Evolutionary conservation across 1,140 invertebrate genomes (phyloP).

Genomic region (Onthophagus taurus): DNA sequence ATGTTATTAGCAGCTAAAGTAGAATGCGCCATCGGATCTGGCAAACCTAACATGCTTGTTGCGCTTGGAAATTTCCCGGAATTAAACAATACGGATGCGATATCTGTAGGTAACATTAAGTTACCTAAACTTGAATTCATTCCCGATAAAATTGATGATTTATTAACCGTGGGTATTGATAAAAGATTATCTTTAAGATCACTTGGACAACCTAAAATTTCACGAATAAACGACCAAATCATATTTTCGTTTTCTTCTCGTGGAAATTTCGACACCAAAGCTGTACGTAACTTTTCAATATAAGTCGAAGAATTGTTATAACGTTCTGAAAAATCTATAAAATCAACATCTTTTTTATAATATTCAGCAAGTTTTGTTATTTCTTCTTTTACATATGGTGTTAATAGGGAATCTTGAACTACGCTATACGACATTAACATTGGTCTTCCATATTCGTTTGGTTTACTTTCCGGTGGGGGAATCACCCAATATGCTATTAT

Average conservation of each 20-base stretch:
- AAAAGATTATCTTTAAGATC: constrained; percentile 46
- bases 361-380: constrained; percentile 80
- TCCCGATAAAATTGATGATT: constrained; percentile 36
- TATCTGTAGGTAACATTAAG: constrained; percentile 50
- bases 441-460: constrained; percentile 82
- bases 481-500: constrained; percentile 89
- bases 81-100: constrained; percentile 50
- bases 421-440: constrained; percentile 81
- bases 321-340: constrained; percentile 66
- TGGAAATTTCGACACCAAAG: constrained; percentile 55
- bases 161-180: constrained; percentile 44
- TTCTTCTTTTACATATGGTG: constrained; percentile 74
- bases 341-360: constrained; percentile 68
- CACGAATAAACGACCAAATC: constrained; percentile 52
- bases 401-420: constrained; percentile 70
- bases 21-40: constrained; percentile 57
- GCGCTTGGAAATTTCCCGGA: constrained; percentile 49
- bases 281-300: constrained; percentile 68
- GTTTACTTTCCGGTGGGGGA: constrained; percentile 83
- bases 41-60: constrained; percentile 46
- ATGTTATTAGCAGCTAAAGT: constrained; percentile 58
- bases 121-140: constrained; percentile 42
- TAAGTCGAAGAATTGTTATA: constrained; percentile 65
- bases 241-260: constrained; percentile 53
- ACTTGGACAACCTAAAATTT: constrained; percentile 44